These are phyloP conservation scores for Butastur rufipennis DNA, from an alignment of 2,113 vertebrate species.

Conservation along the genomic window DNA sequence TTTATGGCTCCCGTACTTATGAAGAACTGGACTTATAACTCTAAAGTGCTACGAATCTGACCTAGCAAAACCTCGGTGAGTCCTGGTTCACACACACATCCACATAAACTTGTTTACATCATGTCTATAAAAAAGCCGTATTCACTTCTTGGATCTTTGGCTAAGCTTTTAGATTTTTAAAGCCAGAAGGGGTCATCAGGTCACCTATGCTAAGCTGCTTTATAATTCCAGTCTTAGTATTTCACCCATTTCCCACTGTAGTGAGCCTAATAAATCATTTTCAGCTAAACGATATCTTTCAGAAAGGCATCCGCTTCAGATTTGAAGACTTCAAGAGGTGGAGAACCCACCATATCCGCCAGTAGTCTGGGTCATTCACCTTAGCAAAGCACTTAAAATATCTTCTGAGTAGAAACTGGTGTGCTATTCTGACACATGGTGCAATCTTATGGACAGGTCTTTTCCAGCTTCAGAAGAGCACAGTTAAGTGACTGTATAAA, in stretches of 20 bases:
- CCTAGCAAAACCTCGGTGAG: background rate
- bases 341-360: background rate
- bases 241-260: background rate
- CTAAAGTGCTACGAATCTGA: background rate
- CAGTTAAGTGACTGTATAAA: background rate
- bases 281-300: background rate
- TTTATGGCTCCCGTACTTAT: background rate
- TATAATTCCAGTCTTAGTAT: background rate
- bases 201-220: background rate
- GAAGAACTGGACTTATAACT: background rate
- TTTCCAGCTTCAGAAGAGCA: background rate
- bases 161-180: conserved; percentile 24
- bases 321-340: background rate
- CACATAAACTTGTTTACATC: conserved; percentile 26
- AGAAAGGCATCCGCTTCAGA: background rate
- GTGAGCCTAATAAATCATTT: background rate
- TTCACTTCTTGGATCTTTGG: background rate
- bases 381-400: background rate
- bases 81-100: background rate
- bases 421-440: background rate
- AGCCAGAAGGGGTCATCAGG: background rate
- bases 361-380: background rate
- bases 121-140: background rate
- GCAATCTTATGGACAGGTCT: background rate
- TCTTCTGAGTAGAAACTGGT: background rate